phyloP scores from a whole-genome alignment of 1,140 invertebrate species.

The Aphelenchoides besseyi region DNA sequence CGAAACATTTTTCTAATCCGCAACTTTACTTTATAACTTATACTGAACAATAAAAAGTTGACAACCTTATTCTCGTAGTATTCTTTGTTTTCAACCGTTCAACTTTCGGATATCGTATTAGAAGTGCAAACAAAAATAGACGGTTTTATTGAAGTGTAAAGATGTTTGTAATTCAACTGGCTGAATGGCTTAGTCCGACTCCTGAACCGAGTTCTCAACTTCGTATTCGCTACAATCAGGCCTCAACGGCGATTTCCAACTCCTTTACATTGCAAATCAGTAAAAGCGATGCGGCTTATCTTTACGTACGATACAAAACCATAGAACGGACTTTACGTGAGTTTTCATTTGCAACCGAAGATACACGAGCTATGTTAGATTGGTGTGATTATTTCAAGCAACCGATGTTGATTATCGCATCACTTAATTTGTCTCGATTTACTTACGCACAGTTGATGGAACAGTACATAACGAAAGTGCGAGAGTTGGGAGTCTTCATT shows the following conservation, averaged over 20 bases:
- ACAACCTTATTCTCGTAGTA: too few species aligned
- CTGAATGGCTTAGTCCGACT: background rate
- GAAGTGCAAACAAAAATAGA: too few species aligned
- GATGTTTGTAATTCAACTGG: background rate
- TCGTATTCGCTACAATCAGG: background rate
- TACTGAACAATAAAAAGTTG: too few species aligned
- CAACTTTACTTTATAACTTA: too few species aligned
- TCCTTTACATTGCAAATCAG: background rate
- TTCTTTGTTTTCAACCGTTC: too few species aligned
- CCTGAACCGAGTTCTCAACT: background rate
- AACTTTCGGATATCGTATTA: too few species aligned
- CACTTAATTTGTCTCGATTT: background rate
- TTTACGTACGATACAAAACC: background rate
- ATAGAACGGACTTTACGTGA: background rate
- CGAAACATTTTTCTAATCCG: too few species aligned
- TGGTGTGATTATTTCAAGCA: background rate
- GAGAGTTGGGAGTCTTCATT: background rate
- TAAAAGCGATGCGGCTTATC: background rate
- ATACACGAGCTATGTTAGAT: slow-evolving; percentile 1
- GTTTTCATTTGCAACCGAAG: too few species aligned
- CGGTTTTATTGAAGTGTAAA: too few species aligned
- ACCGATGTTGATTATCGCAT: background rate
- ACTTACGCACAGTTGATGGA: background rate
- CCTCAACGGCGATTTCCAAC: background rate
- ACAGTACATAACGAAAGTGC: slow-evolving; percentile 5